These are phyloP conservation scores for Strigops habroptila DNA, from an alignment of 2,113 vertebrate genomes.

Conservation along the genomic window DNA sequence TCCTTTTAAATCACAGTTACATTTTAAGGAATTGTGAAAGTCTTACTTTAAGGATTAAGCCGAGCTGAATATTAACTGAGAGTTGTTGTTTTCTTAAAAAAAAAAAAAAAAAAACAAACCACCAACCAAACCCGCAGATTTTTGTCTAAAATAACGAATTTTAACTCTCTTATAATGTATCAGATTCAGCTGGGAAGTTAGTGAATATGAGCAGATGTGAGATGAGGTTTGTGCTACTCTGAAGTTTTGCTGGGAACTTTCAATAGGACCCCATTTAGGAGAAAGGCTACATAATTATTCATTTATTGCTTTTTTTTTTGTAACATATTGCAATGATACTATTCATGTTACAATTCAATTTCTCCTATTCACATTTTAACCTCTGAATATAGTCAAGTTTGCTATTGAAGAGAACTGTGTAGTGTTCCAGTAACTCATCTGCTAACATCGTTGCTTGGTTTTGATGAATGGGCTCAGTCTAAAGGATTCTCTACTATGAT, in stretches of 20 bases:
- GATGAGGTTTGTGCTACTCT: neutral
- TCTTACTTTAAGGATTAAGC: constrained; percentile 8
- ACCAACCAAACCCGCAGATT: neutral
- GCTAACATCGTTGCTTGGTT: neutral
- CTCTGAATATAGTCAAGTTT: constrained; percentile 4
- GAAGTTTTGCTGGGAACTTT: constrained; percentile 19
- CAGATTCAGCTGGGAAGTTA: neutral
- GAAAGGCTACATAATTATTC: constrained; percentile 9
- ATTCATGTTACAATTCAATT: constrained; percentile 16
- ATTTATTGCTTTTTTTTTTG: neutral
- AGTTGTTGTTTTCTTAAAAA: neutral
- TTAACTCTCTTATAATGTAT: neutral
- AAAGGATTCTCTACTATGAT: constrained; percentile 57
- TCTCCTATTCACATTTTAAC: constrained; percentile 11
- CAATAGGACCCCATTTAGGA: neutral
- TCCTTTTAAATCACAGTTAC: neutral
- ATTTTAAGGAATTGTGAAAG: neutral
- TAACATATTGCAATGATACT: neutral
- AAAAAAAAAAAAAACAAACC: neutral
- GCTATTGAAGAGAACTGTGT: neutral
- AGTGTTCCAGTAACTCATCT: constrained; percentile 5
- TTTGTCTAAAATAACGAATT: neutral
- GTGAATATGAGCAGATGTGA: constrained; percentile 38
- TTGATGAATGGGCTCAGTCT: constrained; percentile 60
- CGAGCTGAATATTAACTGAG: neutral